Evolutionary conservation across 2,888 invertebrate genomes (phyloP), one percentile per base, ranked within the genome.

Genomic region (Mactromeris polynyma): DNA sequence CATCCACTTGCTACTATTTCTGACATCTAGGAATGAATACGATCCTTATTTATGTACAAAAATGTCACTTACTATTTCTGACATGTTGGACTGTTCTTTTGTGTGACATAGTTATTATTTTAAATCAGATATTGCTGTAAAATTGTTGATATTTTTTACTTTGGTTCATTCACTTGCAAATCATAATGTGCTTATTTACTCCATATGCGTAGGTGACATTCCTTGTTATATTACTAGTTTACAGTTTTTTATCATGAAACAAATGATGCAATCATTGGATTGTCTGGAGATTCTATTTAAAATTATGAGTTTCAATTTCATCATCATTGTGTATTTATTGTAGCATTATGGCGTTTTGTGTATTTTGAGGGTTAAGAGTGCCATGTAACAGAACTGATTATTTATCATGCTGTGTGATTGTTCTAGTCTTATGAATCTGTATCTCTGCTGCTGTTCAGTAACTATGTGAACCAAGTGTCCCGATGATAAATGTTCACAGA

Each of bases 381-480:
- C 73, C 73, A 73, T 73, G 73, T 73, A 26, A 7, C 26, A 36
- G 33, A 73, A 14, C 73, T 36, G 73, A 73, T 73, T 73, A 73
- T 73, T 73, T 73, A 73, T 73, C 73, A 64, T 64, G 26, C 73
- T 73, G 73, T 73, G 73, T 73, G 73, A 36, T 73, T 73, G 73
- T 73, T 73, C 73, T 73, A 73, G 73, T 73, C 73, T 73, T 36
- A 73, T 73, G 17, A 33, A 19, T 36, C 73, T 33, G 73, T 33
- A 36, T 33, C 73, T 33, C 73, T 36, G 17, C 36, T 73, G 36
- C 33, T 73, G 73, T 73, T 64, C 19, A 26, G n/a, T 64, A 64
- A 64, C 21, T 11, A 17, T 46, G 46, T 46, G 46, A 64, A 64
- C 26, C 26, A 19, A 17, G 51, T 64, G 58, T 64, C 58, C 58